These are phyloP conservation scores for Neopelma chrysocephalum DNA, from an alignment of 2,797 vertebrate genomes.

Conservation along the genomic window DNA sequence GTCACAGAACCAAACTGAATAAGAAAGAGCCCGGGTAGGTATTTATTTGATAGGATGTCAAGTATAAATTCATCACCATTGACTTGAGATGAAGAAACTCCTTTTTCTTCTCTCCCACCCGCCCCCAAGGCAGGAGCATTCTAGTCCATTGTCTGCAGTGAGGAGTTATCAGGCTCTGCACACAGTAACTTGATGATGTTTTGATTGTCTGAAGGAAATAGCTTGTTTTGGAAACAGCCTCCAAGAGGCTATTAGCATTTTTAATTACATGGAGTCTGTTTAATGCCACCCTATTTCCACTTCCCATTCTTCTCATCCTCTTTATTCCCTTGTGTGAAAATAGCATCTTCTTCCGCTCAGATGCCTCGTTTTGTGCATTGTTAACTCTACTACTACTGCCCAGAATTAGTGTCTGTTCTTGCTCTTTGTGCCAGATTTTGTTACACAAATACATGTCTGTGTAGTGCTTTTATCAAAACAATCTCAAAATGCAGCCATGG, in stretches of 20 bases:
- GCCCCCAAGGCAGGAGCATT: background rate
- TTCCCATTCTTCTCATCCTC: conserved; percentile 28
- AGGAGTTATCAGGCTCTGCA: background rate
- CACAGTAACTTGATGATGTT: conserved; percentile 39
- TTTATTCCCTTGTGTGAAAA: conserved; percentile 42
- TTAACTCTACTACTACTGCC: background rate
- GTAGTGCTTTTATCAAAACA: background rate
- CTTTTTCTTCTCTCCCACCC: background rate
- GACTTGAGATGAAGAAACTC: background rate
- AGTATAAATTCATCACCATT: background rate
- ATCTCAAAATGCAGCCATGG: background rate
- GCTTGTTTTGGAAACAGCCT: conserved; percentile 56
- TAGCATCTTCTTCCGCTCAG: background rate
- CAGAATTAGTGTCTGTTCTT: background rate
- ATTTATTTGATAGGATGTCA: background rate
- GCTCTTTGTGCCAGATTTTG: conserved; percentile 15
- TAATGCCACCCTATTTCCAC: conserved; percentile 23
- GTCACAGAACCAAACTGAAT: background rate
- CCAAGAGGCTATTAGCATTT: conserved; percentile 44
- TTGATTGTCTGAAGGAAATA: conserved; percentile 62
- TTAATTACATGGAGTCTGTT: conserved; percentile 54
- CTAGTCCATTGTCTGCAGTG: background rate
- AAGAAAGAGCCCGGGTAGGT: background rate
- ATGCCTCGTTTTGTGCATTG: background rate
- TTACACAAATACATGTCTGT: background rate